These are phyloP conservation scores for Diarsia brunnea DNA, from an alignment of 2,888 invertebrate genomes.

Conservation along the genomic window DNA sequence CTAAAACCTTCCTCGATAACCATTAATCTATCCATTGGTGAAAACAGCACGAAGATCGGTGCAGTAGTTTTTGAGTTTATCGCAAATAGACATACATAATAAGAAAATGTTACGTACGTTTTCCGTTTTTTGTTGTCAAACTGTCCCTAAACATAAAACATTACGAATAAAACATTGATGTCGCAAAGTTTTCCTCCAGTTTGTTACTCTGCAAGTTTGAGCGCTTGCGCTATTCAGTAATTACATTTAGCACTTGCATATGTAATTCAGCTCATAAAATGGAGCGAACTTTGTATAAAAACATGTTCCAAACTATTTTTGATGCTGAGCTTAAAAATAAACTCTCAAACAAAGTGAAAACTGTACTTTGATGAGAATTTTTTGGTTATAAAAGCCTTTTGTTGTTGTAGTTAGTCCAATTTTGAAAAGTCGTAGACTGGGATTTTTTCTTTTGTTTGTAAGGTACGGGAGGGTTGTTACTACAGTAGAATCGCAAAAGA, in stretches of 20 bases:
- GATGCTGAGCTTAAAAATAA: slow-evolving; percentile 29
- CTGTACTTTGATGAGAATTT: slow-evolving; percentile 5
- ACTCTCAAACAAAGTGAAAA: slow-evolving; percentile 33
- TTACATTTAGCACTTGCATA: slow-evolving; percentile 44
- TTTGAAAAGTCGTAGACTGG: slow-evolving; percentile 3
- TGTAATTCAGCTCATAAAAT: slow-evolving; percentile 46
- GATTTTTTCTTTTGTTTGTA: background rate
- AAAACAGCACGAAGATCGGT: too few relatives aligned
- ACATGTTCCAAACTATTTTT: slow-evolving; percentile 41
- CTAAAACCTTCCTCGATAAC: too few relatives aligned
- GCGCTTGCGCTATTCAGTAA: slow-evolving; percentile 39
- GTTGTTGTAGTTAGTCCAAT: slow-evolving; percentile 5
- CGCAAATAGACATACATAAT: background rate
- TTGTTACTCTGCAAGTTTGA: slow-evolving; percentile 34
- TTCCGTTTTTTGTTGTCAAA: background rate
- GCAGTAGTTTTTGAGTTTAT: too few relatives aligned
- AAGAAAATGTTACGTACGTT: background rate
- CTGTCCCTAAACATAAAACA: background rate
- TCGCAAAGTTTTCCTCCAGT: slow-evolving; percentile 35
- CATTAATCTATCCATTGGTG: too few relatives aligned
- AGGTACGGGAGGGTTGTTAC: background rate
- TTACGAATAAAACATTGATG: slow-evolving; percentile 23
- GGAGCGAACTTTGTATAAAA: slow-evolving; percentile 49
- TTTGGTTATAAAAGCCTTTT: slow-evolving; percentile 12
- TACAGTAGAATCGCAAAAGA: background rate